Evolutionary conservation across 2,797 vertebrate genomes (phyloP), one percentile per base, ranked within the genome.

Genomic region (Cyclopterus lumpus): DNA sequence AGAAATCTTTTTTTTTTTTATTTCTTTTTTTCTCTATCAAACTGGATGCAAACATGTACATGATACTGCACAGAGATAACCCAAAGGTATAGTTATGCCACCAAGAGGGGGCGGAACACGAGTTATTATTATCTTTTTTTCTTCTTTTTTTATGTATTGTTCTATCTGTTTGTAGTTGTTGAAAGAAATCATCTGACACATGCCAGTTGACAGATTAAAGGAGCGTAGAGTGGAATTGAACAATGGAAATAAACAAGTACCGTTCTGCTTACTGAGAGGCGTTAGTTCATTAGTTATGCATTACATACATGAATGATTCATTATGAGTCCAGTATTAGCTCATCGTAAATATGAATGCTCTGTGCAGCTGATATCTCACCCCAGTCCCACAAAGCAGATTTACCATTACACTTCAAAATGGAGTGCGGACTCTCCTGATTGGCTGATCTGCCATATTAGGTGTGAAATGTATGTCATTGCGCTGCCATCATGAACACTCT

Each of bases 391-490:
- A 34, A 58, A 65, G 30, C 5, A 30, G 3, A 46, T 62, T 38
- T 14, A 22, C 57, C 26, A 30, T 36, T 30, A 67, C 30, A 32
- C 42, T 49, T 42, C 10, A 24, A 26, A 62, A 57, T 65, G 30
- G 9, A 26, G 40, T 36, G 5, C 30, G n/a, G 18, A n/a, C 15
- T 34, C 9, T 26, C 54, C 22, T 4, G 8, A 22, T 28, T 34
- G 15, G 15, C 34, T 24, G 59, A 54, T 51, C 20, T 73, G 28
- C 4, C 8, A 57, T 54, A 55, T 9, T 67, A 10, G 8, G 42
- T 58, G 10, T 10, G 7, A 72, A 62, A 67, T 55, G 9, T 62
- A 51, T 76, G 46, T 64, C 32, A 78, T 65, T 51, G 14, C 65
- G 16, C 53, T 28, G 22, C 24, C 9, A 53, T 54, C 72, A 68